These are phyloP conservation scores for Drosophila seclusa DNA, from an alignment of 2,888 invertebrate species.

Conservation along the genomic window DNA sequence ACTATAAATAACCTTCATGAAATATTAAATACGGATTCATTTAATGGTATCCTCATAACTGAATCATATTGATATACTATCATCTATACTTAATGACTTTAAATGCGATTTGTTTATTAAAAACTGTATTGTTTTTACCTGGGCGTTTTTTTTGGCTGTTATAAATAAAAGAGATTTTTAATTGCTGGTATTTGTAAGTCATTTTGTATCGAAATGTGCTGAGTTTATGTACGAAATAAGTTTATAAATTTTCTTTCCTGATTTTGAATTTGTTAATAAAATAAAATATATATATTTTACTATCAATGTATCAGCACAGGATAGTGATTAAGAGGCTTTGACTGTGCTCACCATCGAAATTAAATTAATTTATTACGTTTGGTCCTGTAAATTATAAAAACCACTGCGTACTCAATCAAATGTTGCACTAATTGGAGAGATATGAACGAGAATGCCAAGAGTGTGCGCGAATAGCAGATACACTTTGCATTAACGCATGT, in stretches of 20 bases:
- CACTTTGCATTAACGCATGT: not conserved
- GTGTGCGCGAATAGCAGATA: not conserved
- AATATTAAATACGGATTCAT: not conserved
- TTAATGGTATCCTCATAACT: not conserved
- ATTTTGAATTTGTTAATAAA: not conserved
- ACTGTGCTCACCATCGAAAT: not conserved
- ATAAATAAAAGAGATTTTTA: not conserved
- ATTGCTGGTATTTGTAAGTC: not conserved
- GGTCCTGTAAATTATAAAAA: not conserved
- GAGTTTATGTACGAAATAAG: not conserved
- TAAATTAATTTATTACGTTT: conserved; percentile 2
- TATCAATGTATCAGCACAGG: not conserved
- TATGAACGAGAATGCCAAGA: no score
- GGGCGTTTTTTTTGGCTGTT: not conserved
- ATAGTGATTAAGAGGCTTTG: not conserved
- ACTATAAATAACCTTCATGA: not conserved
- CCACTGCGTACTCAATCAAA: not conserved
- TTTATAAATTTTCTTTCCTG: not conserved
- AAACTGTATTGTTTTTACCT: not conserved
- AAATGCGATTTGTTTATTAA: not conserved
- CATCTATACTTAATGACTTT: not conserved
- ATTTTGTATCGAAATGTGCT: not conserved
- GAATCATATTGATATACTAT: not conserved
- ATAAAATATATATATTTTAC: not conserved
- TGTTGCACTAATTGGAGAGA: not conserved